Conservation (phyloP, 2,113 vertebrate species). For the Progne subis region DNA sequence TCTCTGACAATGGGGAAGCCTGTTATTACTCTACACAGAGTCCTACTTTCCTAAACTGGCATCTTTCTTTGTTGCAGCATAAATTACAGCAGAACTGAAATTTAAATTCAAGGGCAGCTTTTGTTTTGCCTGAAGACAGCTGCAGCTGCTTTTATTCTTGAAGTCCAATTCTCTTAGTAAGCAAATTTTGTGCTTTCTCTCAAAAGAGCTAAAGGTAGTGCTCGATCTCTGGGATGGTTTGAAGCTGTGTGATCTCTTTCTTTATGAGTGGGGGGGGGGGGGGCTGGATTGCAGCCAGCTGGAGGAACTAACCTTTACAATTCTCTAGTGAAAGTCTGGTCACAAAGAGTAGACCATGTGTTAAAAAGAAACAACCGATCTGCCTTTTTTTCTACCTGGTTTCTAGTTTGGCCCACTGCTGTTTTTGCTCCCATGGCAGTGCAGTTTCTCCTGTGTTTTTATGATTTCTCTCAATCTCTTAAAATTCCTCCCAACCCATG, state of each 20-base stretch:
- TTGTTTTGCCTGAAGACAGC: constrained; percentile 65
- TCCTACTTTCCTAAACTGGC: constrained; percentile 56
- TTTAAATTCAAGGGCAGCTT: constrained; percentile 60
- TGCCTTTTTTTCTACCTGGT: neutral
- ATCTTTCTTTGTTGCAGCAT: constrained; percentile 41
- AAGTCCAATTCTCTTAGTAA: constrained; percentile 55
- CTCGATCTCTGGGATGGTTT: neutral
- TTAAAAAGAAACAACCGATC: neutral
- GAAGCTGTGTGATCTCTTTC: neutral
- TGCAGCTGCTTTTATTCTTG: constrained; percentile 55
- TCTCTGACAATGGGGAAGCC: constrained; percentile 61
- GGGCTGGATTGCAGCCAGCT: neutral
- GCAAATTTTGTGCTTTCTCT: constrained; percentile 29
- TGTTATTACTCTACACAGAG: constrained; percentile 51
- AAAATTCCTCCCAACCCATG: neutral
- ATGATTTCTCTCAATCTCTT: neutral
- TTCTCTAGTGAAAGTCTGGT: neutral
- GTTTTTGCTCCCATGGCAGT: neutral
- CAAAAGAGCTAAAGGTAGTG: constrained; percentile 33
- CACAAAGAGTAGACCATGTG: neutral
- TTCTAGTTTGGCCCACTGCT: neutral
- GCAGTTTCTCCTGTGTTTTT: neutral
- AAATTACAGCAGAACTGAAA: constrained; percentile 47
- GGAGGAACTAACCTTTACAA: neutral
- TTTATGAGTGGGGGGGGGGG: neutral